A percentile compares a stretch with the other conserved stretches of the same genome.
These are phyloP conservation scores for Drosophila lini DNA, from an alignment of 1,140 invertebrate species.

Conservation along the genomic window DNA sequence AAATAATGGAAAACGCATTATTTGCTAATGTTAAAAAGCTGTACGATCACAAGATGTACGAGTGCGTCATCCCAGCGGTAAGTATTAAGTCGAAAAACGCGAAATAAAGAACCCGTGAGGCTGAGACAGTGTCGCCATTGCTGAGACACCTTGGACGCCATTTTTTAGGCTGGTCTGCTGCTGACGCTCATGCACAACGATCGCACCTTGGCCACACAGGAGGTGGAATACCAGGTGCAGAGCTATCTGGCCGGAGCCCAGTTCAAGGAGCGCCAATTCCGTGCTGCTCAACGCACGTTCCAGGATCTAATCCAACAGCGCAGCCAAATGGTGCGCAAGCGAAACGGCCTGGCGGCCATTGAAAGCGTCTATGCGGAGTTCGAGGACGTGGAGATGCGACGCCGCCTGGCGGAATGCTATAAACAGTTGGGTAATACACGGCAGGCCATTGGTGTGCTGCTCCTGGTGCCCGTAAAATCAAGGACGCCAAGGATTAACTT, in stretches of 20 bases:
- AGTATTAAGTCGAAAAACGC: conserved; percentile 1
- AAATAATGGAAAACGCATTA: conserved; percentile 68
- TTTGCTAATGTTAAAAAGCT: conserved; percentile 74
- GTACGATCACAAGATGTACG: conserved; percentile 75
- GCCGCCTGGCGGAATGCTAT: conserved; percentile 89
- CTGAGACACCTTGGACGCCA: not conserved
- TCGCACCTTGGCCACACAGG: conserved; percentile 64
- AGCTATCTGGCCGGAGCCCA: conserved; percentile 62
- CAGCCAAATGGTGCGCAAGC: conserved; percentile 65
- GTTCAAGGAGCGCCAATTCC: conserved; percentile 62
- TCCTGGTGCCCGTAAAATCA: conserved; percentile 89
- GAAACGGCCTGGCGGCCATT: conserved; percentile 49
- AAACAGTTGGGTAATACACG: conserved; percentile 87
- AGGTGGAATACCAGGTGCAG: conserved; percentile 74
- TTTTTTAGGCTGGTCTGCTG: conserved; percentile 63
- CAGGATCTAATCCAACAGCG: conserved; percentile 56
- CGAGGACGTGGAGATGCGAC: conserved; percentile 89
- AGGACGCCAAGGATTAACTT: conserved; percentile 89
- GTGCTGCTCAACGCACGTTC: conserved; percentile 50
- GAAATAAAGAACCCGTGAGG: no score
- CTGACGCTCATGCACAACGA: conserved; percentile 69
- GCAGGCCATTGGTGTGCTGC: conserved; percentile 88
- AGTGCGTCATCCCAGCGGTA: conserved; percentile 71
- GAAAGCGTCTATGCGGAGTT: conserved; percentile 83
- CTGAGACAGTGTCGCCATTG: not conserved